Percentiles rank a stretch among this genome's conserved stretches.
phyloP scores from a whole-genome alignment of 1,140 invertebrate species.

The Wasmannia auropunctata region DNA sequence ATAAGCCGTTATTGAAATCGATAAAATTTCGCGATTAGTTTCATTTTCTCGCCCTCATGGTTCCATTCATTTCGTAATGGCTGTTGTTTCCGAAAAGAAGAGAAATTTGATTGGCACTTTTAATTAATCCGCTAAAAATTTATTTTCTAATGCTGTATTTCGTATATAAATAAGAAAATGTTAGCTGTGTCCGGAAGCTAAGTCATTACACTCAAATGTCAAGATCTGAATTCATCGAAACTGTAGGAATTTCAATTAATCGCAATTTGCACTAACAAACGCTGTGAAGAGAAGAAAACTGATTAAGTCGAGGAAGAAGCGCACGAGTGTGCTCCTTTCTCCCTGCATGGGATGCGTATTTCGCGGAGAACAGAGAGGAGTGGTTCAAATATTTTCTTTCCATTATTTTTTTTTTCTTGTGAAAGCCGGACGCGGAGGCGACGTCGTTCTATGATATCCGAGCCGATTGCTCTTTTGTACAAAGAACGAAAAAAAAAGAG shows the following conservation, averaged over 20 bases:
- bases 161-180: not conserved
- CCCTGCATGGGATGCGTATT: not conserved
- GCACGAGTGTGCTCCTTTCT: not conserved
- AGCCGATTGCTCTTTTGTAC: slow-evolving; percentile 60
- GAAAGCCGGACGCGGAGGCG: not conserved
- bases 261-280: not conserved
- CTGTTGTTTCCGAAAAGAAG: not conserved
- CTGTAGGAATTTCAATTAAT: not conserved
- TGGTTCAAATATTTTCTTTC: not conserved
- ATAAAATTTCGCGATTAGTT: not conserved
- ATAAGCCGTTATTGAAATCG: not conserved
- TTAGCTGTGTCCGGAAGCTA: not conserved
- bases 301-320: not conserved
- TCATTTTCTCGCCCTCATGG: not conserved
- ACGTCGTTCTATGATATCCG: slow-evolving; percentile 31
- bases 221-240: not conserved
- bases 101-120: not conserved
- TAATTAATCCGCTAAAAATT: not conserved
- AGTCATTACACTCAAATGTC: not conserved
- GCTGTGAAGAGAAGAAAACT: not conserved
- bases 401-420: not conserved
- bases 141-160: not conserved
- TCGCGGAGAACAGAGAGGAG: not conserved
- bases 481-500: not conserved
- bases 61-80: not conserved